Conservation (phyloP, 37 sponge, comb jelly and placozoan species). For the Amphimedon queenslandica region DNA sequence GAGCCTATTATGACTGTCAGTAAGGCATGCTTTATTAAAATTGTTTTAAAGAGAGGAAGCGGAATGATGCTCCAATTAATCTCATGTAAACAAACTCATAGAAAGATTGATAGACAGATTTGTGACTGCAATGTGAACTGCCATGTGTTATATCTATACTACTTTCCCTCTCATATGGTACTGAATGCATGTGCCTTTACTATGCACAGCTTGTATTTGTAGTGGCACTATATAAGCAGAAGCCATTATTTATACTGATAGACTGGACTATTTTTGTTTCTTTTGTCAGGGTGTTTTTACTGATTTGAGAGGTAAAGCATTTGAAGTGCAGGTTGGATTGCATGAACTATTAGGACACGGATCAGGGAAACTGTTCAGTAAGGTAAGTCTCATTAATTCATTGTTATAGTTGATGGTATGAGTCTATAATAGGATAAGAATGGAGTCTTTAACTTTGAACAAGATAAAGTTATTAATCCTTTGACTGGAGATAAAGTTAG, state of each 20-base stretch:
- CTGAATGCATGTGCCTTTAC: too few relatives aligned
- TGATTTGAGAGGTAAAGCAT: slow-evolving; percentile 56
- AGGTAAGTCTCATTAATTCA: too few relatives aligned
- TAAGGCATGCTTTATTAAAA: neutral
- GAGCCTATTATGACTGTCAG: neutral
- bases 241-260: too few relatives aligned
- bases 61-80: too few relatives aligned
- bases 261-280: too few relatives aligned
- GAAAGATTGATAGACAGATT: neutral
- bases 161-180: too few relatives aligned
- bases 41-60: too few relatives aligned
- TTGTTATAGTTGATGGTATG: neutral
- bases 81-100: too few relatives aligned
- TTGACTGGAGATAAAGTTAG: slow-evolving; percentile 79
- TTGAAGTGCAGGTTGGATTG: slow-evolving; percentile 93
- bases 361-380: slow-evolving; percentile 73
- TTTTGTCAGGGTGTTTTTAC: slow-evolving; percentile 56
- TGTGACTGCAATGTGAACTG: too few relatives aligned
- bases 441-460: slow-evolving; percentile 81
- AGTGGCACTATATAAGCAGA: too few relatives aligned
- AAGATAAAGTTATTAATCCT: slow-evolving; percentile 57
- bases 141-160: too few relatives aligned
- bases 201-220: too few relatives aligned
- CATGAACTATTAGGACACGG: slow-evolving; percentile 92
- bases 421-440: slow-evolving; percentile 52